Evolutionary conservation across 2,113 vertebrate genomes (phyloP).

Genomic region (Nycticryphes semicollaris): DNA sequence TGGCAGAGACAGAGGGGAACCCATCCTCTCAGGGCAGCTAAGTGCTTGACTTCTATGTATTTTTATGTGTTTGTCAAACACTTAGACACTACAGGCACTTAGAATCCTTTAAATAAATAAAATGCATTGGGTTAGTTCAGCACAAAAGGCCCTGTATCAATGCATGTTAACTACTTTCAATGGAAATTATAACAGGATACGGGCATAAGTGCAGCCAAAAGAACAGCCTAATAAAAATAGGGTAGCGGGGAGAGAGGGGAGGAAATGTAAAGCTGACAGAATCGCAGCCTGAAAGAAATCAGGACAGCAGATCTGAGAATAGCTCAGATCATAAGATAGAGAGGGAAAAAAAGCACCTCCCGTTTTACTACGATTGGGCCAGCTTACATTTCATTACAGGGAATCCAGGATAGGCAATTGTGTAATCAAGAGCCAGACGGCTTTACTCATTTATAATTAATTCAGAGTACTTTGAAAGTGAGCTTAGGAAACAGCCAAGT

Average conservation of each 20-base stretch:
- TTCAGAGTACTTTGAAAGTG: slow-evolving; percentile 65
- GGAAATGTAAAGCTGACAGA: background rate
- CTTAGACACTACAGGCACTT: slow-evolving; percentile 51
- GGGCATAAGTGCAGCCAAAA: background rate
- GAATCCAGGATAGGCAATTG: slow-evolving; percentile 31
- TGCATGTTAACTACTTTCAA: slow-evolving; percentile 25
- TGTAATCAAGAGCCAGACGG: slow-evolving; percentile 58
- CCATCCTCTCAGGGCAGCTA: slow-evolving; percentile 37
- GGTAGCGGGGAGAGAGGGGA: background rate
- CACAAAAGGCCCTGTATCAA: slow-evolving; percentile 29
- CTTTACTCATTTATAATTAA: slow-evolving; percentile 70
- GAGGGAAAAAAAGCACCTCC: background rate
- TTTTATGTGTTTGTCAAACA: slow-evolving; percentile 61
- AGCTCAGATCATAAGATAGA: background rate
- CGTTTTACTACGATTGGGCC: background rate
- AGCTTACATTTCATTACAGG: slow-evolving; percentile 17
- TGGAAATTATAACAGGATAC: slow-evolving; percentile 8
- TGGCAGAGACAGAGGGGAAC: slow-evolving; percentile 36
- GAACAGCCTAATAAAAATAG: slow-evolving; percentile 21
- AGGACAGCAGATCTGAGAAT: slow-evolving; percentile 14
- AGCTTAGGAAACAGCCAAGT: slow-evolving; percentile 59
- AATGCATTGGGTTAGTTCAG: background rate
- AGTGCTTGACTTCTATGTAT: slow-evolving; percentile 61
- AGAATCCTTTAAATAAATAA: slow-evolving; percentile 71
- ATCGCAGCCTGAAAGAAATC: background rate